Base-by-base conservation (phyloP, 1,140 invertebrate genomes). In the Andrena cerasifolii region DNA sequence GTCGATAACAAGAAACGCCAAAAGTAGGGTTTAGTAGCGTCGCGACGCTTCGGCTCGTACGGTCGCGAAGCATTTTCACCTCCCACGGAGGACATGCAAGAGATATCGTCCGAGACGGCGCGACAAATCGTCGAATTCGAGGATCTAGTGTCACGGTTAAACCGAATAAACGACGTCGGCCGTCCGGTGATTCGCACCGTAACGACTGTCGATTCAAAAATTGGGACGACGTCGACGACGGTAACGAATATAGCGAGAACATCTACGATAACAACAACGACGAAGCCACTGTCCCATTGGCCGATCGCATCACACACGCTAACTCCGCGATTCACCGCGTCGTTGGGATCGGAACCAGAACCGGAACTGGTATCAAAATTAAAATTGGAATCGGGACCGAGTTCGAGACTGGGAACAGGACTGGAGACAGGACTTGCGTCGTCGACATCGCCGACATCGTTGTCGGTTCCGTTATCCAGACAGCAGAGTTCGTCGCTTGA, bases 121-220 rank as follows among this genome's bases (percentile, higher is more conserved):
- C 87, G 86, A 66, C 91, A 91, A 80, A 91, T 92, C 70, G 84
- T 90, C 84, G 91, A 92, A 76, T 92, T 92, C 67, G 91, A 92
- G 73, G 91, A 92, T 79, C 80, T 92, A 62, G 89, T 90, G 5
- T 90, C 89, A 73, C 88, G 90, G 6, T 78, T 92, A 40, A 89
- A 91, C 77, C 89, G 89, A 12, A 91, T 92, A n/a, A 92, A 91
- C 86, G 88, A 88, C 62, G 62, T 84, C 45, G 56, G 61, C 3
- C 73, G 73, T 14, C 40, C 58, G 2, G 31, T 24, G 40, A 18
- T 4, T 43, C 31, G 18, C 6, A 33, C 8, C 18, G 12, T 6
- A 28, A 3, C 5, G 12, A 43, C 3, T 31, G 43, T 61, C 33
- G 28, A 43, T 8, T 62, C 49, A 1, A 49, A 10, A 24, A 10